phyloP scores from a whole-genome alignment of 1,140 invertebrate genomes.

The Drosophila ficusphila region DNA sequence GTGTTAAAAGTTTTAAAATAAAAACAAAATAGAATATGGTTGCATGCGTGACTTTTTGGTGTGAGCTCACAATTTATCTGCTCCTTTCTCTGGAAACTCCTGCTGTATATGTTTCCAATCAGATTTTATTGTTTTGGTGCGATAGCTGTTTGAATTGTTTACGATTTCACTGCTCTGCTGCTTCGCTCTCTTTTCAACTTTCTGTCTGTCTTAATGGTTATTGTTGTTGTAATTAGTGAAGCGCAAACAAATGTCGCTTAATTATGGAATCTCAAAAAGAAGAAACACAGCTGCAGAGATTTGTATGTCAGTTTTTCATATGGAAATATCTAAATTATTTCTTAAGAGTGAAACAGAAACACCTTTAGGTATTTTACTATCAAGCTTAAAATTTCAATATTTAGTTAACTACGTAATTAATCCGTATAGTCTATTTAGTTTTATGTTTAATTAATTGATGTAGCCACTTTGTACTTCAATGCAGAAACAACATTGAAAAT shows the following conservation, averaged over 20 bases:
- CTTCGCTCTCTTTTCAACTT: constrained; percentile 4
- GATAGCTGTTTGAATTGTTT: constrained; percentile 65
- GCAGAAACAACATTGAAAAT: too few species aligned
- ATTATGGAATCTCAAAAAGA: constrained; percentile 41
- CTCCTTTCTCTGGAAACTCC: not conserved
- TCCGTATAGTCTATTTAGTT: too few species aligned
- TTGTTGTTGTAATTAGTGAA: constrained; percentile 74
- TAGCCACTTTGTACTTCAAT: too few species aligned
- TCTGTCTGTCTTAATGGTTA: constrained; percentile 42
- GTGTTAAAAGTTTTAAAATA: constrained; percentile 24
- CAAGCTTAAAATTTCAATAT: too few species aligned
- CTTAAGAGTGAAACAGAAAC: too few species aligned
- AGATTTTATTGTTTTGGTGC: constrained; percentile 78
- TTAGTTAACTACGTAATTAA: too few species aligned
- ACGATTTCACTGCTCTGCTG: constrained; percentile 24
- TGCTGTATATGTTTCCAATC: constrained; percentile 61
- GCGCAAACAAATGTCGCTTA: constrained; percentile 75
- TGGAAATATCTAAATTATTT: too few species aligned
- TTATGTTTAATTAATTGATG: too few species aligned
- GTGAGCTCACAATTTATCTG: not conserved
- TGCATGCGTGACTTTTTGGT: constrained; percentile 20
- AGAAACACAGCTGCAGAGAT: too few species aligned
- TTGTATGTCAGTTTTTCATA: not conserved
- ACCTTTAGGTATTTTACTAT: too few species aligned
- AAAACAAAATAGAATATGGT: not conserved